Evolutionary conservation across 30 jellyfish, hydroid and myxozoan genomes (phyloP), one percentile per base, ranked within the genome.

Genomic region (Clytia hemisphaerica): DNA sequence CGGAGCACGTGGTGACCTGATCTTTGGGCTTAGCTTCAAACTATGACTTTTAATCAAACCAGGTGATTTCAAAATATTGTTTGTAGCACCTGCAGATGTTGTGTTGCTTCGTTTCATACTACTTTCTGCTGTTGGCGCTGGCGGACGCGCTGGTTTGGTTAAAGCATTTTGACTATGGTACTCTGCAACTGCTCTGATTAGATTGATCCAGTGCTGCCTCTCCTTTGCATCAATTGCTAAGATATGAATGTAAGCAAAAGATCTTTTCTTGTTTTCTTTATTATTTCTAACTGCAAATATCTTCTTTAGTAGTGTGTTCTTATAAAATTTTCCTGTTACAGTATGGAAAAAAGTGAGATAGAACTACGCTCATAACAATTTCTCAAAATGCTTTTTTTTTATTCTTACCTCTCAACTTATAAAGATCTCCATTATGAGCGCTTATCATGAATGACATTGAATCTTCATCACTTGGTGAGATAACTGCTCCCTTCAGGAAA

Each of bases 401-500:
- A n/a, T n/a, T 42, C 91, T 14, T 55, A 82, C 95, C 94, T 38
- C 95, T 70, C 30, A 89, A 79, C 71, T 76, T 89, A 38, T 80
- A 89, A 15, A 89, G 45, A 21, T 89, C 98, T 21, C 98, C 95
- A 58, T 82, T 89, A 35, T 88, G 49, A 0, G 95, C 99, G 59
- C 75, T 62, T 24, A 91, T 90, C 22, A 88, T 77, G 69, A 91
- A 91, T 45, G 95, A 32, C 45, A 66, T 78, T 0, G 94, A 76
- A 54, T 91, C 99, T 59, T 91, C 99, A 33, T 91, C 99, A 63
- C 95, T 82, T 47, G 99, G 99, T 35, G 99, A 93, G 37, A 82
- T 76, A 26, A 91, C 99, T 36, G 99, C 95, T 24, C 95, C 97
- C 97, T 85, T 61, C 12, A n/a, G 37, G 26, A 5, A 24, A 31